phyloP scores from a whole-genome alignment of 2,113 vertebrate species.

The Scomber colias region DNA sequence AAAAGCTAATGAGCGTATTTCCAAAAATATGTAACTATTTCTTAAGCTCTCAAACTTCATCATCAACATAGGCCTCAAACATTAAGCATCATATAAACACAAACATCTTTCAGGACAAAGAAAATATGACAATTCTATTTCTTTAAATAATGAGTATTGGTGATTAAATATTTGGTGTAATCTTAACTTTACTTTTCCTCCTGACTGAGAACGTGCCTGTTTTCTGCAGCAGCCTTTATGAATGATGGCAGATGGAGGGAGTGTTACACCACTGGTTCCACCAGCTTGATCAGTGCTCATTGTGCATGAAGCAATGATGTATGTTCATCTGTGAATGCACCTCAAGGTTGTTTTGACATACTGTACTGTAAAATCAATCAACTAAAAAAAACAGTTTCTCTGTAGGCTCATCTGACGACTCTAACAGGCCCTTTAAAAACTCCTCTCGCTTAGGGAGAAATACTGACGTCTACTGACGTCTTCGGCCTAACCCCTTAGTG shows the following conservation, averaged over 20 bases:
- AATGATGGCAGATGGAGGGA: constrained; percentile 3
- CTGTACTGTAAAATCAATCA: constrained; percentile 62
- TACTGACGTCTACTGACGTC: constrained; percentile 28
- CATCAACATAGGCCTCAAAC: too few relatives aligned
- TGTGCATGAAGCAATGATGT: constrained; percentile 12
- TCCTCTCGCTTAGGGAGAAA: constrained; percentile 16
- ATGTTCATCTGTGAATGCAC: constrained; percentile 44
- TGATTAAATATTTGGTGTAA: background rate
- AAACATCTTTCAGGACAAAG: too few relatives aligned
- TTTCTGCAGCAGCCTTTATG: background rate
- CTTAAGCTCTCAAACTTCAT: too few relatives aligned
- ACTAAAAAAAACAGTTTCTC: constrained; percentile 7
- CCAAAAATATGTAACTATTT: too few relatives aligned
- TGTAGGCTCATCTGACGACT: constrained; percentile 50
- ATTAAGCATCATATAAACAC: too few relatives aligned
- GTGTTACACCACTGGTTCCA: constrained; percentile 24
- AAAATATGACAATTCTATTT: background rate
- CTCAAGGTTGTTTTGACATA: constrained; percentile 25
- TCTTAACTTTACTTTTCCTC: background rate
- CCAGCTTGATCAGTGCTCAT: constrained; percentile 14
- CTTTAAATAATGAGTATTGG: background rate
- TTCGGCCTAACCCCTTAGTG: constrained; percentile 27
- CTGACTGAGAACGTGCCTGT: background rate
- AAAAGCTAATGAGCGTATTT: too few relatives aligned
- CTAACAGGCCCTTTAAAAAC: constrained; percentile 49